Base-by-base conservation (phyloP, 1,140 invertebrate genomes). In the Trissolcus basalis region DNA sequence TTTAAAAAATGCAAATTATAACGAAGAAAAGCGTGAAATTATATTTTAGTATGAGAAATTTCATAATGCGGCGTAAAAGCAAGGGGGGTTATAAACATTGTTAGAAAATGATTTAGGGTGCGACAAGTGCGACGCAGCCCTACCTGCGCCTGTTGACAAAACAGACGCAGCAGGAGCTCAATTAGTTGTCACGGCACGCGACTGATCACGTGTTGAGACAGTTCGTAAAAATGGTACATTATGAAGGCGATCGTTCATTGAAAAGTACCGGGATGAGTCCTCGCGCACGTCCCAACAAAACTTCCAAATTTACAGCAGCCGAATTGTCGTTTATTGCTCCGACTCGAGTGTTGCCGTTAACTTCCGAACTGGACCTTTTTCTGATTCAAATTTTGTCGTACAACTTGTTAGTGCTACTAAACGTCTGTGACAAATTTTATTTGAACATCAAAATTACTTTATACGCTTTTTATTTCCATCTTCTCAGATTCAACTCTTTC, bases 161-260 rank as follows among this genome's bases (percentile, higher is more conserved):
- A 65, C 63, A 56, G 53, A 41, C 63, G 6, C 63, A 65, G 63
- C 63, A 8, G 58, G 63, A 41, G 1, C 44, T 43, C 53, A 56
- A 65, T 65, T 65, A 65, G 50, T 14, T 50, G 60, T 64, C 41
- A 64, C 60, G 60, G 60, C 60, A 64, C 60, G 60, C 60, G 60
- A 64, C 60, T 27, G 16, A 47, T 60, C 47, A 60, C 56, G 61
- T 48, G 61, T 64, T 64, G 51, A 36, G 61, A 64, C 50, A 51
- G 58, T 47, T 50, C 58, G 56, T 49, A 49, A 49, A 59, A 49
- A 13, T 44, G 58, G 50, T 53, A 65, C 51, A 65, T 65, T 65
- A 65, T 65, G 55, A 65, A 33, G 53, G 63, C 63, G 48, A 49
- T 6, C 6, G 19, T 27, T 27, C 19, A 27, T 3, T 27, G 19